Percentiles rank a stretch among this genome's conserved stretches.
phyloP scores from a whole-genome alignment of 2,888 invertebrate species.

The Lasioglossum malachurum region DNA sequence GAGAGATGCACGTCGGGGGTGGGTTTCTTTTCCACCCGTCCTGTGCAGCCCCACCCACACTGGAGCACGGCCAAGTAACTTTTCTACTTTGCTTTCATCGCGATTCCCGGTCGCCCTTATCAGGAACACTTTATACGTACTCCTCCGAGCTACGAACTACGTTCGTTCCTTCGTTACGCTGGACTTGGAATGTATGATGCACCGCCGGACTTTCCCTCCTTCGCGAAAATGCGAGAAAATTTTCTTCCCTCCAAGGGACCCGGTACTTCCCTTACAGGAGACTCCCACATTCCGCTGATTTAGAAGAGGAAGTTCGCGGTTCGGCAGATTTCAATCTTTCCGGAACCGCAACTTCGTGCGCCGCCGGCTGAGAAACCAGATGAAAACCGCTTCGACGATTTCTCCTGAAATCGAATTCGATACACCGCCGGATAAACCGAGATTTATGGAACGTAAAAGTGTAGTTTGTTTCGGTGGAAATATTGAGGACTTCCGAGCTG shows the following conservation, averaged over 20 bases:
- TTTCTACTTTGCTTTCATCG: constrained; percentile 56
- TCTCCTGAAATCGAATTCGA: not conserved
- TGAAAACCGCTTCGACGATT: not conserved
- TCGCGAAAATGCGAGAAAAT: not conserved
- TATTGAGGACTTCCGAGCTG: not conserved
- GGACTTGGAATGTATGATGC: not conserved
- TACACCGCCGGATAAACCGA: not conserved
- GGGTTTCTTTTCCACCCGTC: constrained; percentile 1
- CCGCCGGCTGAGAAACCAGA: not conserved
- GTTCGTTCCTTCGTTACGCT: constrained; percentile 9
- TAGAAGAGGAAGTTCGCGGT: not conserved
- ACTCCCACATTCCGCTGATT: not conserved
- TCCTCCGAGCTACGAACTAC: not conserved
- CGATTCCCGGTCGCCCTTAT: constrained; percentile 46
- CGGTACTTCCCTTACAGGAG: not conserved
- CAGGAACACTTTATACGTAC: constrained; percentile 27
- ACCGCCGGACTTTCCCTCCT: not conserved
- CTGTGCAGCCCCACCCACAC: not conserved
- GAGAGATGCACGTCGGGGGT: constrained; percentile 2
- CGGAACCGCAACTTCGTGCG: not conserved
- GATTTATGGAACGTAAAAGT: not conserved
- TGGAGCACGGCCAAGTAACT: constrained; percentile 58
- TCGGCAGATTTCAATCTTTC: not conserved
- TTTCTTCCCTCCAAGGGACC: not conserved
- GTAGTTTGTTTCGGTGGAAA: not conserved